phyloP scores from a whole-genome alignment of 2,113 vertebrate genomes.

The Leptodactylus fuscus region DNA sequence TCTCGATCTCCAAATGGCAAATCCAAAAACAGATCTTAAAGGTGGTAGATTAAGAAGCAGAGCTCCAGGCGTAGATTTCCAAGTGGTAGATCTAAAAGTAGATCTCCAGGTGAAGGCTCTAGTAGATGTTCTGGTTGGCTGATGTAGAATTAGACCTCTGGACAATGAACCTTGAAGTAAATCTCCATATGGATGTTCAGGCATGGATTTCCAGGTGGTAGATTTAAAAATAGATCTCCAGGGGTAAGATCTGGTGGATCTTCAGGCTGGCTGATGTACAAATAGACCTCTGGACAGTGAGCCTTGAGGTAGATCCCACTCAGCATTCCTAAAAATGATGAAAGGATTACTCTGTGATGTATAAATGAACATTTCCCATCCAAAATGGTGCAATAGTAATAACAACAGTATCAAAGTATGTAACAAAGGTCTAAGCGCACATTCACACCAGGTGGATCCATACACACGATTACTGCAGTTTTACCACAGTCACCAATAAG shows the following conservation, averaged over 20 bases:
- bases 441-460: no score
- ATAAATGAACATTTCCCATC: neutral
- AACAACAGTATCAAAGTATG: neutral
- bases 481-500: no score
- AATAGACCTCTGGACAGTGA: neutral
- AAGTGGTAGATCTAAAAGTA: neutral
- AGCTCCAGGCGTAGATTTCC: neutral
- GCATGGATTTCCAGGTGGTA: neutral
- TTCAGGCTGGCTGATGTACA: neutral
- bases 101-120: neutral
- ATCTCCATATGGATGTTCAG: neutral
- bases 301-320: neutral
- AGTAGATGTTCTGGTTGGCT: neutral
- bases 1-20: neutral
- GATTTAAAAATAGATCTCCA: neutral
- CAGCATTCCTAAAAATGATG: conserved; percentile 21
- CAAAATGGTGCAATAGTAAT: neutral
- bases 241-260: no score
- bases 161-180: neutral
- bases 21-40: neutral
- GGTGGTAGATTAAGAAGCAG: neutral
- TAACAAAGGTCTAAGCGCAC: no score
- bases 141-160: neutral
- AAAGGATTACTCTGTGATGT: neutral
- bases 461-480: no score